Percentiles rank a stretch among this genome's conserved stretches.
These are phyloP conservation scores for Barypeithes pellucidus DNA, from an alignment of 2,888 invertebrate genomes.

Conservation along the genomic window DNA sequence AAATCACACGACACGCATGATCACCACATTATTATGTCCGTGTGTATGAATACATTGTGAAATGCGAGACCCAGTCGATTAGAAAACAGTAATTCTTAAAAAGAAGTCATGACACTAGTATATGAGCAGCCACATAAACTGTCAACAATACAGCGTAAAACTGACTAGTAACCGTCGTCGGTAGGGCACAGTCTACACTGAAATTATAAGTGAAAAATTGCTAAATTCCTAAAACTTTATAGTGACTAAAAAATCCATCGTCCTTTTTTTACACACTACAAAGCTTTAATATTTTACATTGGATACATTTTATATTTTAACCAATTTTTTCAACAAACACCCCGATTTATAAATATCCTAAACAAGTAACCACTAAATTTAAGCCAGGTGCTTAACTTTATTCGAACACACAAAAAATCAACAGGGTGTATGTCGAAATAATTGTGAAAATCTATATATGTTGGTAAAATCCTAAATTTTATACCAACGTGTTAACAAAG, in stretches of 20 bases:
- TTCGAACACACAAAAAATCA: constrained; percentile 55
- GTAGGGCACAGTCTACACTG: constrained; percentile 65
- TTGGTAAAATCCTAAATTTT: constrained; percentile 62
- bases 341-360: constrained; percentile 47
- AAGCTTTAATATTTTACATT: constrained; percentile 26
- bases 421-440: constrained; percentile 53
- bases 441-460: constrained; percentile 57
- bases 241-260: constrained; percentile 6
- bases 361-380: constrained; percentile 42
- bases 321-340: constrained; percentile 30
- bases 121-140: constrained; percentile 62
- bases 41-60: constrained; percentile 22
- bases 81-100: constrained; percentile 24
- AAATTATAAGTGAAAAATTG: constrained; percentile 57
- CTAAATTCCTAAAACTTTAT: constrained; percentile 31
- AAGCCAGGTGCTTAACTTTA: constrained; percentile 45
- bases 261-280: constrained; percentile 15
- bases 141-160: constrained; percentile 65
- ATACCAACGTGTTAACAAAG: constrained; percentile 63
- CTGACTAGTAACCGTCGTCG: constrained; percentile 69
- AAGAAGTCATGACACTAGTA: constrained; percentile 34
- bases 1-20: constrained; percentile 49
- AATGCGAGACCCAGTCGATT: constrained; percentile 45
- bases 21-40: constrained; percentile 29
- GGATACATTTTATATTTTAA: constrained; percentile 44